Evolutionary conservation across 2,888 invertebrate genomes (phyloP).

Genomic region (Spialia ferax): DNA sequence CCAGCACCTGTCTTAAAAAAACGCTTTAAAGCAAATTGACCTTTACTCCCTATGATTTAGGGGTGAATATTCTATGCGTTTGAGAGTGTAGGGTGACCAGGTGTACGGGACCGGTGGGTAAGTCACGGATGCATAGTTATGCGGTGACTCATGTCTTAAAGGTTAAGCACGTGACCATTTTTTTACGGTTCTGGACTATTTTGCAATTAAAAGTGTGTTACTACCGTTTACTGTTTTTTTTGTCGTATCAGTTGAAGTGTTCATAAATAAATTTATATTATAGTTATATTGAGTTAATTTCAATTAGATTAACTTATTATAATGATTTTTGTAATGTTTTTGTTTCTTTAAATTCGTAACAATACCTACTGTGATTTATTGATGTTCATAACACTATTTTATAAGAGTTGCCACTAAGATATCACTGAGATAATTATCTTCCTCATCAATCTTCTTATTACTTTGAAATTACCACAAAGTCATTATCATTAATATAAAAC

Average conservation of each 20-base stretch:
- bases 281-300: no score
- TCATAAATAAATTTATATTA: no score
- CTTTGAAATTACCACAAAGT: no score
- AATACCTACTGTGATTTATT: no score
- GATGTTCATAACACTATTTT: no score
- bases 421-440: no score
- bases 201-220: background rate
- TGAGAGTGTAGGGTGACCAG: conserved; percentile 57
- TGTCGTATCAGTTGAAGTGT: background rate
- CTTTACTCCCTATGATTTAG: conserved; percentile 7
- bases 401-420: no score
- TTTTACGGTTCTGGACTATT: conserved; percentile 44
- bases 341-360: no score
- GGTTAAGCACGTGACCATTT: conserved; percentile 73
- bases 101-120: conserved; percentile 69
- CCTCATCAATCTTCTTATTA: no score
- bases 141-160: conserved; percentile 63
- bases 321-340: no score
- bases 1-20: conserved; percentile 43
- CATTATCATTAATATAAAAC: no score
- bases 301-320: no score
- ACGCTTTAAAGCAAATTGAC: conserved; percentile 8
- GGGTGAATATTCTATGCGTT: conserved; percentile 22
- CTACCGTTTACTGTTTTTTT: background rate
- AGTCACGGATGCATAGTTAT: conserved; percentile 63